A percentile compares a stretch with the other conserved stretches of the same genome.
These are phyloP conservation scores for Cricetomys ansorgei DNA, from an alignment of 2,113 vertebrate species.

Conservation along the genomic window DNA sequence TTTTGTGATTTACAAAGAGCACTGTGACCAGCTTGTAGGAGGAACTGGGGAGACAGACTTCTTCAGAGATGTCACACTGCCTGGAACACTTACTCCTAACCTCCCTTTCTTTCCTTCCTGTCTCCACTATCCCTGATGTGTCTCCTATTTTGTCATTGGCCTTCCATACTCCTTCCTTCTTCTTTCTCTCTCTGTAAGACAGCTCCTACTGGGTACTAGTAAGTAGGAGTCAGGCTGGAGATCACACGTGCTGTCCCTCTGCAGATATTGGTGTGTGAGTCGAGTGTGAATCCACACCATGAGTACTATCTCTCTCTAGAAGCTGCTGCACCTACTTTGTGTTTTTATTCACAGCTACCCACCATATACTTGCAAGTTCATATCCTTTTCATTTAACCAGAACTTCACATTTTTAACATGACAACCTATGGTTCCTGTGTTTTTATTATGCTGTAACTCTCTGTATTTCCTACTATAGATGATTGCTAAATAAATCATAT, in stretches of 20 bases:
- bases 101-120: neutral
- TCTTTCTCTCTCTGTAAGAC: neutral
- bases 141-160: neutral
- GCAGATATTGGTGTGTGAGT: neutral
- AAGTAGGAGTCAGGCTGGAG: neutral
- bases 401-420: conserved; percentile 83
- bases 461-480: conserved; percentile 84
- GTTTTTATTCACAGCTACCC: conserved; percentile 76
- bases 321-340: conserved; percentile 63
- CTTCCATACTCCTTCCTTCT: neutral
- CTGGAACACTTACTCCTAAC: neutral
- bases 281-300: too few species aligned
- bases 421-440: conserved; percentile 72
- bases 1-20: conserved; percentile 69
- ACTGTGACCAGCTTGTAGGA: conserved; percentile 63
- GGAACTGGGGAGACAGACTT: conserved; percentile 20
- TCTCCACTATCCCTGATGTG: neutral
- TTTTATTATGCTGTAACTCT: conserved; percentile 86
- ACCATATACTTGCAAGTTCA: conserved; percentile 77
- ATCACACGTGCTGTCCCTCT: neutral
- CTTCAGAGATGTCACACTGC: neutral
- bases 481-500: conserved; percentile 87
- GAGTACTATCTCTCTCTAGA: neutral
- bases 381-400: conserved; percentile 78
- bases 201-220: neutral